phyloP scores from a whole-genome alignment of 37 sponge, comb jelly and placozoan species.

The Diacarnus erythraeanus region DNA sequence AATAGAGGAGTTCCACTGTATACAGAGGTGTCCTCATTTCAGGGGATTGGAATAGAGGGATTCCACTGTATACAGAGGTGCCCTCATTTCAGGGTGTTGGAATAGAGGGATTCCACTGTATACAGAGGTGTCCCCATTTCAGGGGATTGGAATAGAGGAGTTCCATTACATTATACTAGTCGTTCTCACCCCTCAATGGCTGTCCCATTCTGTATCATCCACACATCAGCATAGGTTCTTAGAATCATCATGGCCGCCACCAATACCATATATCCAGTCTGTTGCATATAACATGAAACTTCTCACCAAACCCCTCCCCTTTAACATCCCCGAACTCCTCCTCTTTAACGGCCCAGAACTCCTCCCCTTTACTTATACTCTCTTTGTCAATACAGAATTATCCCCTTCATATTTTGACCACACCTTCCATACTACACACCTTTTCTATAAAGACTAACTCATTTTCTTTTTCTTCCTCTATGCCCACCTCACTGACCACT shows the following conservation, averaged over 20 bases:
- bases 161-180: background rate
- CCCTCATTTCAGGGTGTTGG: background rate
- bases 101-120: background rate
- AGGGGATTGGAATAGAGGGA: background rate
- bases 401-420: background rate
- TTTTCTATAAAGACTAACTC: no score
- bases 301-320: background rate
- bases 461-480: no score
- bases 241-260: conserved; percentile 80
- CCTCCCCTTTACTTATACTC: conserved; percentile 1
- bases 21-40: no score
- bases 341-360: no score
- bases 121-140: no score
- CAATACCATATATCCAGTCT: conserved; percentile 72
- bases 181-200: conserved; percentile 77
- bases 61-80: no score
- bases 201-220: conserved; percentile 95
- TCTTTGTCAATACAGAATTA: conserved; percentile 1
- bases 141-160: background rate
- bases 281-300: no score
- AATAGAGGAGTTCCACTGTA: background rate
- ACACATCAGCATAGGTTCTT: conserved; percentile 90
- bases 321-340: no score
- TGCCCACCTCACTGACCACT: background rate
- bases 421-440: background rate